A percentile compares a stretch with the other conserved stretches of the same genome.
These are phyloP conservation scores for Antechinus stuartii DNA, from an alignment of 2,113 vertebrate species.

Conservation along the genomic window DNA sequence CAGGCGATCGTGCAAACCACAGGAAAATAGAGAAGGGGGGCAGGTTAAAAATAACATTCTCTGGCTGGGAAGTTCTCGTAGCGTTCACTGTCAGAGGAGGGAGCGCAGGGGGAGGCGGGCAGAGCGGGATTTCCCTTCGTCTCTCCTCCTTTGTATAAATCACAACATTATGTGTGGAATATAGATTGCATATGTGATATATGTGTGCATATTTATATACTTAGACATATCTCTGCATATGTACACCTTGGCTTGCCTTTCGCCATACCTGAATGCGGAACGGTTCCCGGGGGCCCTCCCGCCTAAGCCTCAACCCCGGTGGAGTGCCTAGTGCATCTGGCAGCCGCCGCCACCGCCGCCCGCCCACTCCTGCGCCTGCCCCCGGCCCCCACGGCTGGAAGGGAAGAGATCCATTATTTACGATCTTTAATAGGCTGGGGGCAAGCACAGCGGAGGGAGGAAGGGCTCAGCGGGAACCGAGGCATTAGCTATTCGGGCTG, in stretches of 20 bases:
- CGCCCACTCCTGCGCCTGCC: slow-evolving; percentile 26
- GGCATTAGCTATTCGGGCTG: not conserved
- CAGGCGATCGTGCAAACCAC: slow-evolving; percentile 56
- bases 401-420: slow-evolving; percentile 74
- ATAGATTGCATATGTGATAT: not conserved
- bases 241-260: slow-evolving; percentile 28
- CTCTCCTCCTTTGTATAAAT: not conserved
- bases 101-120: slow-evolving; percentile 79
- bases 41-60: slow-evolving; percentile 79
- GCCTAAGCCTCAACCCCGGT: not conserved
- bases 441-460: not conserved
- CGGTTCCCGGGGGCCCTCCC: slow-evolving; percentile 53
- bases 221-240: rapidly evolving
- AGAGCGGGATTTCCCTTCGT: slow-evolving; percentile 78
- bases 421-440: slow-evolving; percentile 75
- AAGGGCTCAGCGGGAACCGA: slow-evolving; percentile 32
- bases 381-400: slow-evolving; percentile 39
- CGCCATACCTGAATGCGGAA: slow-evolving; percentile 67
- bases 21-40: slow-evolving; percentile 74
- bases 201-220: rapidly evolving
- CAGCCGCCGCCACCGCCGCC: slow-evolving; percentile 50
- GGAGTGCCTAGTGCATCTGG: slow-evolving; percentile 56
- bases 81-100: slow-evolving; percentile 77
- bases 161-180: not conserved
- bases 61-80: slow-evolving; percentile 78